These are phyloP conservation scores for Caenorhabditis auriculariae DNA, from an alignment of 2,888 invertebrate species.

Conservation along the genomic window DNA sequence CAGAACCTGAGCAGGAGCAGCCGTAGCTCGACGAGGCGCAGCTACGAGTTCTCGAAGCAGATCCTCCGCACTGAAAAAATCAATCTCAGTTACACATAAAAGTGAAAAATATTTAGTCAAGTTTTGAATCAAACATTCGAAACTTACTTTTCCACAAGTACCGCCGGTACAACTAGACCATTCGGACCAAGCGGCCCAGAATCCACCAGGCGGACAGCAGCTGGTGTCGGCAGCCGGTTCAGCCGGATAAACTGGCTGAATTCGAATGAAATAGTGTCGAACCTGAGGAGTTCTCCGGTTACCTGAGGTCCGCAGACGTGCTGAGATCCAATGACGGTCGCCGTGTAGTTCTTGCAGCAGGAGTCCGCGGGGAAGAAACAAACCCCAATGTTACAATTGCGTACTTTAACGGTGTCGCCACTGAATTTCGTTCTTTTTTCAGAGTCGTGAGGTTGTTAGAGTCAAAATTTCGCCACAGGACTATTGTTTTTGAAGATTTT, in stretches of 20 bases:
- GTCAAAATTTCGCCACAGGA: too few species aligned
- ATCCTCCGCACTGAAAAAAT: constrained; percentile 19
- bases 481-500: too few species aligned
- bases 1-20: constrained; percentile 19
- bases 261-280: too few species aligned
- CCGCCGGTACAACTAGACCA: constrained; percentile 30
- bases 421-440: too few species aligned
- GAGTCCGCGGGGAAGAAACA: constrained; percentile 34
- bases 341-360: constrained; percentile 24
- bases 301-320: constrained; percentile 37
- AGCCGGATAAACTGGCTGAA: constrained; percentile 5
- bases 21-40: constrained; percentile 16
- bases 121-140: too few species aligned
- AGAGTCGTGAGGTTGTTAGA: too few species aligned
- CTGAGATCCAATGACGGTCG: constrained; percentile 18
- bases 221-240: background rate
- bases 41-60: constrained; percentile 8
- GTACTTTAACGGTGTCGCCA: constrained; percentile 16
- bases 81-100: too few species aligned
- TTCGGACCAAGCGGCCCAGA: constrained; percentile 33
- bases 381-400: constrained; percentile 34
- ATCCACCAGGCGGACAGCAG: constrained; percentile 26
- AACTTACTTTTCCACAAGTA: constrained; percentile 20
- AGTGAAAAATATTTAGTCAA: background rate
- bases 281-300: too few species aligned